A percentile compares a stretch with the other conserved stretches of the same genome.
These are phyloP conservation scores for Drosophila meridiana DNA, from an alignment of 2,888 invertebrate genomes.

Conservation along the genomic window DNA sequence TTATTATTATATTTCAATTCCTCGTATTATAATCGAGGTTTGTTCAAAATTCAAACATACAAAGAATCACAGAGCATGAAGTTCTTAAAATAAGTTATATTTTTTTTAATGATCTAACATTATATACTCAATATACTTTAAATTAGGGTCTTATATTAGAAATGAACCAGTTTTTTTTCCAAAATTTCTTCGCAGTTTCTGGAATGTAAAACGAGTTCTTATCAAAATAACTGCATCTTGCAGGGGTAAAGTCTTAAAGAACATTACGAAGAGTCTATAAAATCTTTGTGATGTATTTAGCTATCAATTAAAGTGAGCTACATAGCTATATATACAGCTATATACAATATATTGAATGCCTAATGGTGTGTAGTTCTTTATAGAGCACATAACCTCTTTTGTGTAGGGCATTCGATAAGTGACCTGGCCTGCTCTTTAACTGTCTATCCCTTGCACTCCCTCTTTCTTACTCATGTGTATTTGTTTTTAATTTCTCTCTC, in stretches of 20 bases:
- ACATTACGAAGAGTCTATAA: neutral
- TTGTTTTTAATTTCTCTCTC: conserved; percentile 4
- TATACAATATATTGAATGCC: no score
- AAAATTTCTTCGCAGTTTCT: neutral
- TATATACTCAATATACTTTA: no score
- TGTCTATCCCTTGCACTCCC: neutral
- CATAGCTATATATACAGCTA: neutral
- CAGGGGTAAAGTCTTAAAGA: no score
- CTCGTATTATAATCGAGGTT: no score
- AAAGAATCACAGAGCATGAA: no score
- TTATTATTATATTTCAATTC: no score
- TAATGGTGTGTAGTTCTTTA: neutral
- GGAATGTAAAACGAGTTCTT: neutral
- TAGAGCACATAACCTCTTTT: no score
- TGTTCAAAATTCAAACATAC: no score
- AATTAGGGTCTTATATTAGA: no score
- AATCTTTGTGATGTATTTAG: neutral
- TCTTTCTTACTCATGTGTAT: conserved; percentile 1
- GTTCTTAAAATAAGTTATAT: no score
- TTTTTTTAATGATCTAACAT: no score
- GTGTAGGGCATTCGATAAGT: conserved; percentile 23
- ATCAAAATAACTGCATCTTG: neutral
- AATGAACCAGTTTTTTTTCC: no score
- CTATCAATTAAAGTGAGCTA: neutral
- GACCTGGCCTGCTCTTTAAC: neutral